Percentiles rank a stretch among this genome's conserved stretches.
Conservation (phyloP, 2,888 invertebrate genomes). For the Amblyjoppa proteus region DNA sequence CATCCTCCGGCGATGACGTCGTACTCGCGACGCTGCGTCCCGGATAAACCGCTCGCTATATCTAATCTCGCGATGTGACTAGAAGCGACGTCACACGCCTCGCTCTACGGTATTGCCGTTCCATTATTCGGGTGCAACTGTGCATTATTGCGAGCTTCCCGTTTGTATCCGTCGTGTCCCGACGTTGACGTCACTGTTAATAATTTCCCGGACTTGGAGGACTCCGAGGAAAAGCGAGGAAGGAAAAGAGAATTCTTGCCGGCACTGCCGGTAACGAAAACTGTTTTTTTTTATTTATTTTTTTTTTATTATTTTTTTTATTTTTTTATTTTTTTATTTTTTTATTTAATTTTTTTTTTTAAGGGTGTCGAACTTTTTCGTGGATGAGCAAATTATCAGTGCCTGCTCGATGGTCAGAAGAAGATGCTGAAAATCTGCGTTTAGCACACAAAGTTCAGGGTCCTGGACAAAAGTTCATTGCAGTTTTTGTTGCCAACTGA, state of each 20-base stretch:
- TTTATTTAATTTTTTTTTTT: too few relatives aligned
- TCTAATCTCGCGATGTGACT: neutral
- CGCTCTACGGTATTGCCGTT: slow-evolving; percentile 14
- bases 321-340: too few relatives aligned
- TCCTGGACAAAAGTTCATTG: too few relatives aligned
- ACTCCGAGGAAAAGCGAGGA: neutral
- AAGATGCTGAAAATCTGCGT: too few relatives aligned
- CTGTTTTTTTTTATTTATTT: too few relatives aligned
- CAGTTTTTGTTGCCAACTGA: too few relatives aligned
- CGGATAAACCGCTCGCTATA: slow-evolving; percentile 44
- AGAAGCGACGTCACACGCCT: slow-evolving; percentile 27
- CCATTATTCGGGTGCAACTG: slow-evolving; percentile 31
- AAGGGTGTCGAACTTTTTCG: too few relatives aligned
- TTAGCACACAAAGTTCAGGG: too few relatives aligned
- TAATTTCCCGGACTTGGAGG: neutral
- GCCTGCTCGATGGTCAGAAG: too few relatives aligned
- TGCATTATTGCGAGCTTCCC: slow-evolving; percentile 36
- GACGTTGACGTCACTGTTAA: slow-evolving; percentile 31
- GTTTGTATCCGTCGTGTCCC: slow-evolving; percentile 17
- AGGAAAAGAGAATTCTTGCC: neutral
- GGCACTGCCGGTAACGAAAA: neutral
- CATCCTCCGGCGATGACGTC: slow-evolving; percentile 48
- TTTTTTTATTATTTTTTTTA: too few relatives aligned
- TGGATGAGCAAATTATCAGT: too few relatives aligned
- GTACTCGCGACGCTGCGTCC: slow-evolving; percentile 27